Base-by-base conservation (phyloP, 2,113 vertebrate genomes). In the Cervus canadensis region DNA sequence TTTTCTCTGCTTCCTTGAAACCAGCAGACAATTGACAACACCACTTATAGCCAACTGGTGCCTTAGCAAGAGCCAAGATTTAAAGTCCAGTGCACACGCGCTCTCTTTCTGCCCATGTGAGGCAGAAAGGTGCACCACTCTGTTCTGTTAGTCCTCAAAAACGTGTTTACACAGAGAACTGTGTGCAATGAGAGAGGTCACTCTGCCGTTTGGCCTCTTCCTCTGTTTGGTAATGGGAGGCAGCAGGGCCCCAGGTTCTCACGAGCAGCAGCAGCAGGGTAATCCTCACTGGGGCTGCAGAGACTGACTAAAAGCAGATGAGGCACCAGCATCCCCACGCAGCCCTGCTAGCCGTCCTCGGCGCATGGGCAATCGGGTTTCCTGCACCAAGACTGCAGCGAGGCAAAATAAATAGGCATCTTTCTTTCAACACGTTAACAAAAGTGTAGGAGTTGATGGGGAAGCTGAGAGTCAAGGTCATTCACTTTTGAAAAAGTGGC, bases 291-390 rank as follows among this genome's bases (percentile, higher is more conserved):
- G 87, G 92, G 59, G 81, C 16, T 25, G 4, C 0, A 10, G 85
- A 94, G 94, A 57, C 96, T 40, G 95, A 82, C 94, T 33, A 28
- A 54, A 81, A 98, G 91, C 97, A 97, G 96, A 97, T 97, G 98
- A 81, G 90, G 71, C 16, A 11, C 14, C 10, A 26, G 48, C 25
- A 36, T 26, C 96, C 43, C 67, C 17, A 19, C 0, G 2, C 30
- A 6, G 92, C 76, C 14, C 84, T 13, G 36, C 5, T 1, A 5
- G 60, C 45, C 26, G 3, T 1, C 5, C 13, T 48, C 85, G 6
- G 83, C 1, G 10, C 6, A 2, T 48, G n/a, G n/a, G 23, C 19
- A 30, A 10, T 11, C 43, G 87, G 84, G 78, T 78, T 93, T 92
- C 85, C 94, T 48, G 89, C 82, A 60, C 87, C 9, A 26, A 64